Base-by-base conservation (phyloP, 2,113 vertebrate species). In the Platichthys flesus region DNA sequence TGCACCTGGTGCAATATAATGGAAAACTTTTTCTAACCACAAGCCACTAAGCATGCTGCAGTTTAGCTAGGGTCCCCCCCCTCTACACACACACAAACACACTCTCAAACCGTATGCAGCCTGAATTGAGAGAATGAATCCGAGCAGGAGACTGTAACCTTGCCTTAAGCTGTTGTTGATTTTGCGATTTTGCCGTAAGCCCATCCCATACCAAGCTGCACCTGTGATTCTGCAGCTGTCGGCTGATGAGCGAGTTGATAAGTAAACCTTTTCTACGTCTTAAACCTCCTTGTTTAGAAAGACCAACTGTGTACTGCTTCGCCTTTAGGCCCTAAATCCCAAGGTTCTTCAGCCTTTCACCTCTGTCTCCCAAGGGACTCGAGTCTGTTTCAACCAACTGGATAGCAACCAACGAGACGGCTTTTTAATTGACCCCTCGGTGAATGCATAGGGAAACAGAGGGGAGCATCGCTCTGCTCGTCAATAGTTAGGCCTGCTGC, bases 401-500 rank as follows among this genome's bases (percentile, higher is more conserved):
- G 55, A 60, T 40, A 20, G 60, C 10, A 8, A 35, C 52, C 47
- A 74, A 56, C 7, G 16, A 71, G 74, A 72, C 28, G 9, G 20
- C 67, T 64, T 51, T 86, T 78, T 87, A 76, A 90, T 71, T 69
- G 90, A 88, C 62, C 79, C 23, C 54, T 69, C 21, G 78, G 85
- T 70, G 61, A 68, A 82, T 76, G 61, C 77, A 89, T 55, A 55
- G 74, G 31, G 24, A 73, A 68, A 57, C 72, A 67, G 64, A 78
- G 64, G 68, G 64, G 61, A 68, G 85, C 26, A 13, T 37, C 35
- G 65, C 77, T 85, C 21, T 37, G 47, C n/a, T 78, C 65, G 47
- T 92, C 88, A 88, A 90, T 93, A 90, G 21, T 64, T 62, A 76
- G 76, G 9, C 49, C 69, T 35, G 82, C 58, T 16, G 68, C 69